These are phyloP conservation scores for Apis florea DNA, from an alignment of 1,140 invertebrate species.

Conservation along the genomic window DNA sequence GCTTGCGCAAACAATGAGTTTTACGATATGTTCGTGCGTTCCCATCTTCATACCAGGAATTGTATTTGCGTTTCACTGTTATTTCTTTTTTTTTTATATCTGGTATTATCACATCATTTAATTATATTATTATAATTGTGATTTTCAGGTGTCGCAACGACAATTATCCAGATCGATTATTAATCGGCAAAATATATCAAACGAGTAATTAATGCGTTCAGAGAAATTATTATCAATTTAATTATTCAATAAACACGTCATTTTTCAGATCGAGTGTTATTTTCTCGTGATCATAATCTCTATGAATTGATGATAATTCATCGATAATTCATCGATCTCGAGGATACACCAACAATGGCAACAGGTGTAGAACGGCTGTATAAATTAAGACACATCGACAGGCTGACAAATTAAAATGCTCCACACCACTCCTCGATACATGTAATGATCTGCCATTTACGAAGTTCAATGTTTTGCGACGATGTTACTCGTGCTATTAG, in stretches of 20 bases:
- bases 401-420: slow-evolving; percentile 36
- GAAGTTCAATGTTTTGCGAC: slow-evolving; percentile 33
- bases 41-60: background rate
- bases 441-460: slow-evolving; percentile 5
- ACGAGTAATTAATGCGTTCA: too few species aligned
- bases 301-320: background rate
- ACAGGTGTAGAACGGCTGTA: background rate
- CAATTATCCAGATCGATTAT: too few species aligned
- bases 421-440: background rate
- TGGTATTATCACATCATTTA: too few species aligned
- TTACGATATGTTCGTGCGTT: background rate
- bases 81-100: background rate
- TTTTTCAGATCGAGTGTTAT: background rate
- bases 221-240: background rate
- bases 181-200: too few species aligned
- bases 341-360: background rate
- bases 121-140: too few species aligned
- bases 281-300: background rate
- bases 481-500: slow-evolving; percentile 17
- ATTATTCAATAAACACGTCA: background rate
- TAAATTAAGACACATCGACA: slow-evolving; percentile 20
- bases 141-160: too few species aligned
- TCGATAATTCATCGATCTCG: background rate
- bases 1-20: background rate
- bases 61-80: background rate